Conservation (phyloP, 1,140 invertebrate species). For the Chironomus striatipennis region DNA sequence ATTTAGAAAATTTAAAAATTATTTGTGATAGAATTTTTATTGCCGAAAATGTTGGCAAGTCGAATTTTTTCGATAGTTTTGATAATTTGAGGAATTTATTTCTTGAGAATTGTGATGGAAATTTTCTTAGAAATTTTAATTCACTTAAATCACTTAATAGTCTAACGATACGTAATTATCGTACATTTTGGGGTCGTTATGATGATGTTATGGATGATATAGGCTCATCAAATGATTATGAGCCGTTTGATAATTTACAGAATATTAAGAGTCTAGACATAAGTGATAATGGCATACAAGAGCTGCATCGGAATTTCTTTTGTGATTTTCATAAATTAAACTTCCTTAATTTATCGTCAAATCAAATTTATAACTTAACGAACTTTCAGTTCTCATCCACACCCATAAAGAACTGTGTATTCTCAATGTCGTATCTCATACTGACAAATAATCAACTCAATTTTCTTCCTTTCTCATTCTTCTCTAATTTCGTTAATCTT, state of each 20-base stretch:
- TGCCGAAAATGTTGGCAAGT: neutral
- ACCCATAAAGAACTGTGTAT: constrained; percentile 4
- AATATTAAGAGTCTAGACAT: constrained; percentile 21
- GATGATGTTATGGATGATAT: neutral
- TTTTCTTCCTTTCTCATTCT: constrained; percentile 19
- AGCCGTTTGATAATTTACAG: constrained; percentile 11
- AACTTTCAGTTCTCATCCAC: constrained; percentile 64
- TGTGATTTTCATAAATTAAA: constrained; percentile 47
- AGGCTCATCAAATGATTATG: neutral
- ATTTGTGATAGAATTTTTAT: neutral
- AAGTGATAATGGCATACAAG: neutral
- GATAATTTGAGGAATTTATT: constrained; percentile 19
- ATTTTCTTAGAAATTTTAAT: neutral
- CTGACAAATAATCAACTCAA: constrained; percentile 17
- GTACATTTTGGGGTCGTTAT: neutral
- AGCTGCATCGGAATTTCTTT: constrained; percentile 9
- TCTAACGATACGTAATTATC: constrained; percentile 6
- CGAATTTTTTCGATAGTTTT: constrained; percentile 18
- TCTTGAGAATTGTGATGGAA: constrained; percentile 22
- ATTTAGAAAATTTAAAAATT: constrained; percentile 11
- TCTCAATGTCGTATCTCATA: constrained; percentile 17
- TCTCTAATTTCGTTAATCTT: constrained; percentile 8
- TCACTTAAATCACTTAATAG: neutral
- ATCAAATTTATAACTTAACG: constrained; percentile 66
- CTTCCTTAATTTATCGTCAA: constrained; percentile 70